Percentiles rank a stretch among this genome's conserved stretches.
phyloP scores from a whole-genome alignment of 2,888 invertebrate genomes.

The Apamea anceps region DNA sequence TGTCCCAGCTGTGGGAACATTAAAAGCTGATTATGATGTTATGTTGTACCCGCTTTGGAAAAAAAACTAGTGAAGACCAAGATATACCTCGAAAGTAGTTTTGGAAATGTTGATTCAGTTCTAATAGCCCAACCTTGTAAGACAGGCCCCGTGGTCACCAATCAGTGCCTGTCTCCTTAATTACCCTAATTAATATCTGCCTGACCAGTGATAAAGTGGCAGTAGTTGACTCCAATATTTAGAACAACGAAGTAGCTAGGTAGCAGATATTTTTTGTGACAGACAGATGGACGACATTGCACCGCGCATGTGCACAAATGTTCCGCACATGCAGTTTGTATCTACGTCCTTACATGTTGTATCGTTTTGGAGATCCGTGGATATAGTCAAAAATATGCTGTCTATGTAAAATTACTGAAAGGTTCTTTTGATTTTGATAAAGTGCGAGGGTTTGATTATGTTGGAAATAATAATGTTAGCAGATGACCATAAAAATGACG shows the following conservation, averaged over 20 bases:
- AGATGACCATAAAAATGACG: not conserved
- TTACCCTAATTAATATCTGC: constrained; percentile 36
- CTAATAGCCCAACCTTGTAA: not conserved
- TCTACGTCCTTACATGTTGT: constrained; percentile 21
- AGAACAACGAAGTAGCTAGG: constrained; percentile 44
- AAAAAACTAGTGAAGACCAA: not conserved
- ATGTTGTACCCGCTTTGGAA: not conserved
- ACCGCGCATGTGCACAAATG: constrained; percentile 65
- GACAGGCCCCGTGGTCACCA: not conserved
- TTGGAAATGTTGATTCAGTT: not conserved
- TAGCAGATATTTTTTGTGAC: constrained; percentile 59
- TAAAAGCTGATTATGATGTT: too few species aligned
- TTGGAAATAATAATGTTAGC: not conserved
- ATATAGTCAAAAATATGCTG: not conserved
- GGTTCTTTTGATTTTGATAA: not conserved
- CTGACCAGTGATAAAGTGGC: constrained; percentile 35
- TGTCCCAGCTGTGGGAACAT: too few species aligned
- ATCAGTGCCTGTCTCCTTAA: constrained; percentile 19
- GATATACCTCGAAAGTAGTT: not conserved
- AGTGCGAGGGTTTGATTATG: not conserved
- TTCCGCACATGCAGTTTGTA: constrained; percentile 61
- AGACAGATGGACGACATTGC: constrained; percentile 59
- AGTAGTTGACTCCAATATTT: constrained; percentile 9
- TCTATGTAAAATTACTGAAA: not conserved
- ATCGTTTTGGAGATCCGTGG: constrained; percentile 48